A percentile compares a stretch with the other conserved stretches of the same genome.
Conservation (phyloP, 2,888 invertebrate genomes). For the Cephus spinipes region DNA sequence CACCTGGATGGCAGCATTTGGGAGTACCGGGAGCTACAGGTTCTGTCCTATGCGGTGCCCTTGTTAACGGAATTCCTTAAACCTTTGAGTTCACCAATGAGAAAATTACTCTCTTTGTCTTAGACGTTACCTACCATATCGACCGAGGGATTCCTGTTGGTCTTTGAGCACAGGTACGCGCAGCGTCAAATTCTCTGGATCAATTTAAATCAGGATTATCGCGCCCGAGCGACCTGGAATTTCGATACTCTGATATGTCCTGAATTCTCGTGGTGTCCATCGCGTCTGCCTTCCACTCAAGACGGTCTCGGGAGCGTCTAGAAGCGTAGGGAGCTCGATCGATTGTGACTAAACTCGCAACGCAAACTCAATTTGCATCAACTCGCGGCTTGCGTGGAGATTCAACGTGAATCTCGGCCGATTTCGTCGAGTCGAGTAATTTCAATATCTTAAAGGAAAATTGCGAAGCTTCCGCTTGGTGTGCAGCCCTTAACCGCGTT, state of each 20-base stretch:
- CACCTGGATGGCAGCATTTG: not conserved
- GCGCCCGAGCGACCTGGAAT: not conserved
- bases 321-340: slow-evolving; percentile 20
- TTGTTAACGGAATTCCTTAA: slow-evolving; percentile 27
- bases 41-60: slow-evolving; percentile 13
- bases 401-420: not conserved
- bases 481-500: not conserved
- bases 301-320: not conserved
- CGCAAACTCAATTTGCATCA: slow-evolving; percentile 48
- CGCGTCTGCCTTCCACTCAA: not conserved
- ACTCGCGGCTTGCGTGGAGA: slow-evolving; percentile 27
- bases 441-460: slow-evolving; percentile 42
- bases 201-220: not conserved
- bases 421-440: slow-evolving; percentile 35
- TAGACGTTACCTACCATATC: not conserved
- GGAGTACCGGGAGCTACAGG: slow-evolving; percentile 7
- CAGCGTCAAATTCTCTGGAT: not conserved
- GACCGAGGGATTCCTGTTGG: not conserved
- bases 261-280: slow-evolving; percentile 29
- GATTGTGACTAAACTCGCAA: slow-evolving; percentile 42
- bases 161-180: not conserved
- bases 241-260: slow-evolving; percentile 7
- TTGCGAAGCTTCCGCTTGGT: slow-evolving; percentile 24
- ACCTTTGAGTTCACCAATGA: not conserved
- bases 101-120: not conserved